Conservation (phyloP, 2,888 invertebrate species). For the Argyra leucocephala region DNA sequence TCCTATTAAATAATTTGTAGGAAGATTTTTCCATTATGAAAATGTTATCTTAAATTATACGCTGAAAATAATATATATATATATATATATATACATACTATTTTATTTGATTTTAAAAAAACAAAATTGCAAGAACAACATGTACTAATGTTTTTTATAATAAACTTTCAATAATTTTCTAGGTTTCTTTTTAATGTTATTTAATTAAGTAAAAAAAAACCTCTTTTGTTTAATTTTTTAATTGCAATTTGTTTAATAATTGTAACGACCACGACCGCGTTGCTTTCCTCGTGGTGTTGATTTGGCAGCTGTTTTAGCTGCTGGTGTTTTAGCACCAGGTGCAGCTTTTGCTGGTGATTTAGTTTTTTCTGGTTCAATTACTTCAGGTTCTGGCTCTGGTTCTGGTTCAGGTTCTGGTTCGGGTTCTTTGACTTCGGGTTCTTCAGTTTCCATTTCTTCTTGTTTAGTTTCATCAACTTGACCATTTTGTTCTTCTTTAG, state of each 20-base stretch:
- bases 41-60: background rate
- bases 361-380: constrained; percentile 26
- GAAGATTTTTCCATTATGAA: constrained; percentile 6
- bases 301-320: constrained; percentile 31
- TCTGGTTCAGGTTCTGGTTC: constrained; percentile 11
- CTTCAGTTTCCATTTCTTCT: constrained; percentile 27
- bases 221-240: background rate
- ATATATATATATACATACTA: too few species aligned
- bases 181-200: background rate
- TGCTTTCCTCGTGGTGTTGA: constrained; percentile 40
- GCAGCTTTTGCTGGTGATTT: constrained; percentile 14
- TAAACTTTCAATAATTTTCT: background rate
- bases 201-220: background rate
- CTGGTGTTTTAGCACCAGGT: constrained; percentile 34
- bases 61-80: background rate
- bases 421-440: constrained; percentile 27
- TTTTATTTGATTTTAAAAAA: background rate
- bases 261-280: constrained; percentile 29
- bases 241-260: background rate
- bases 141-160: background rate
- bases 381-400: constrained; percentile 18
- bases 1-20: background rate
- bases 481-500: constrained; percentile 29
- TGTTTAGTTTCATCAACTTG: constrained; percentile 35
- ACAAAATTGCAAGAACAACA: background rate